Conservation (phyloP, 2,888 invertebrate species). For the Ariolimax columbianus region DNA sequence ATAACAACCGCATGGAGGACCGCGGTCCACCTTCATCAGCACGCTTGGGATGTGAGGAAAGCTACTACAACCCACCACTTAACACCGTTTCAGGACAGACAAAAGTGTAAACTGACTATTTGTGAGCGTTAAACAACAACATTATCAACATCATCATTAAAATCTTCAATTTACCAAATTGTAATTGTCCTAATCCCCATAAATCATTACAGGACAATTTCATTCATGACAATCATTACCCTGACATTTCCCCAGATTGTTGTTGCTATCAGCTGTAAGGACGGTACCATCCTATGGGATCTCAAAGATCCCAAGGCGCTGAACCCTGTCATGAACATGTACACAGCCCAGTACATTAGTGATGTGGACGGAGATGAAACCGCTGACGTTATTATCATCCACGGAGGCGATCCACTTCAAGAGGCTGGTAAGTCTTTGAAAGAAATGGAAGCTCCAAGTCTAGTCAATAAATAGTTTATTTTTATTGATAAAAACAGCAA, state of each 20-base stretch:
- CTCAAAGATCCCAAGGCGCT: conserved; percentile 79
- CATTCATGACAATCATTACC: too few relatives aligned
- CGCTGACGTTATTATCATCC: conserved; percentile 85
- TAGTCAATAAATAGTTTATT: too few relatives aligned
- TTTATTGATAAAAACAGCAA: too few relatives aligned
- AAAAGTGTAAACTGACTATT: too few relatives aligned
- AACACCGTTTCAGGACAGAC: too few relatives aligned
- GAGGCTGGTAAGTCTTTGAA: conserved; percentile 75
- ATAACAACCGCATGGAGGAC: too few relatives aligned
- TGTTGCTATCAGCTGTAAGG: conserved; percentile 84
- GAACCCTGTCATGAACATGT: conserved; percentile 81
- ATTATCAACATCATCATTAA: neutral
- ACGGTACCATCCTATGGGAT: conserved; percentile 85
- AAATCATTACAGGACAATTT: too few relatives aligned
- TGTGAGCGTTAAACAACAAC: too few relatives aligned
- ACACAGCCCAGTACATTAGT: conserved; percentile 85
- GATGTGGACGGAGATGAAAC: conserved; percentile 85
- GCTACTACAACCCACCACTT: too few relatives aligned
- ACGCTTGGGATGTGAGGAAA: too few relatives aligned
- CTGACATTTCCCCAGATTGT: conserved; percentile 74
- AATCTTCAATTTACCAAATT: neutral
- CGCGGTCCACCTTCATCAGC: too few relatives aligned
- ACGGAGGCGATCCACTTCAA: conserved; percentile 81
- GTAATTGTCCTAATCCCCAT: neutral
- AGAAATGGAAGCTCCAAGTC: too few relatives aligned